phyloP scores from a whole-genome alignment of 2,888 invertebrate genomes.

The Tuberolachnus salignus region DNA sequence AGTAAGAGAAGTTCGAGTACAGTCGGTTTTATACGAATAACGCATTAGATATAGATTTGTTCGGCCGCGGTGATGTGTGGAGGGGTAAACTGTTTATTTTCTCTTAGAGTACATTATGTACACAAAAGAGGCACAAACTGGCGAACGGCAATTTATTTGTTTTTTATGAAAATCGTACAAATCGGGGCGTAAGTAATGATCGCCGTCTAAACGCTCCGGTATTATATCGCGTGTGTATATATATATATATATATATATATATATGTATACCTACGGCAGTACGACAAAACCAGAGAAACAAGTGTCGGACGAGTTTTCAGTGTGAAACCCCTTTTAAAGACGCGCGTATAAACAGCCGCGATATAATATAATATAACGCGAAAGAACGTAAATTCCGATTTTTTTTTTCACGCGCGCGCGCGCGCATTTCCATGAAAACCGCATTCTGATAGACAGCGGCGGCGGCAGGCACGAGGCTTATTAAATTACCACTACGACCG shows the following conservation, averaged over 20 bases:
- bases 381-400: conserved; percentile 39
- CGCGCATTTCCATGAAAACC: conserved; percentile 32
- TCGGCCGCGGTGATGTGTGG: neutral
- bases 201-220: conserved; percentile 11
- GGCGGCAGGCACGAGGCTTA: conserved; percentile 20
- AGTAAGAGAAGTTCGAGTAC: neutral
- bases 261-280: too few relatives aligned
- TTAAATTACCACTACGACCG: neutral
- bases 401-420: conserved; percentile 51
- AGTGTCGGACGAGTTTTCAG: conserved; percentile 44
- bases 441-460: conserved; percentile 40
- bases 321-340: conserved; percentile 49
- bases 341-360: too few relatives aligned
- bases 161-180: conserved; percentile 48
- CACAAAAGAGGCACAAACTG: too few relatives aligned
- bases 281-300: conserved; percentile 33
- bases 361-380: neutral
- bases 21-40: neutral
- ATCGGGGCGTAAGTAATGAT: conserved; percentile 31
- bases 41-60: too few relatives aligned
- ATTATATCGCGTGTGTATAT: too few relatives aligned
- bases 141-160: conserved; percentile 19
- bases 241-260: too few relatives aligned
- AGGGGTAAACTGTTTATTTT: neutral
- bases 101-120: neutral